Base-by-base conservation (phyloP, 2,888 invertebrate genomes). In the Zootermopsis nevadensis region DNA sequence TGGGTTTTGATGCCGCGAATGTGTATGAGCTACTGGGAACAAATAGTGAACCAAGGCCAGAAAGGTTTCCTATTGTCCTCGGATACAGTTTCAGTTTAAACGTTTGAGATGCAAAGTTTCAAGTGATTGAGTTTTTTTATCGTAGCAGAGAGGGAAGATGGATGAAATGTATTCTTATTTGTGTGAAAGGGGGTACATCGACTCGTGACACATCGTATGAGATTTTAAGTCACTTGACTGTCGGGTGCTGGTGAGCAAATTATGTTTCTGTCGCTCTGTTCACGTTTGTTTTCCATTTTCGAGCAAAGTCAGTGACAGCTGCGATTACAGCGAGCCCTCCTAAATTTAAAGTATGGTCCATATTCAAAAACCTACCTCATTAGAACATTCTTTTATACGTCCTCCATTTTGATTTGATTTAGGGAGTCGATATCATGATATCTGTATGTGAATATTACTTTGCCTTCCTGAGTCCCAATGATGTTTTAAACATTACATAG, bases 61-160 rank as follows among this genome's bases (percentile, higher is more conserved):
- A 19, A 55, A 22, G 1, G 15, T 35, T 24, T 35, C 35, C 72
- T 31, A 8, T 6, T 67, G 30, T 53, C 42, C 30, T 48, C 22
- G 55, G 15, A 79, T 79, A 55, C 79, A 53, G 55, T 55, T 38
- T 55, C 55, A 31, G 79, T 79, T 79, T 27, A 31, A 55, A 60
- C 79, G 55, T 79, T 79, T 79, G 60, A 79, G 79, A 79, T 79
- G 79, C 33, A 79, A 79, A 79, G 79, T 79, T 55, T 55, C 33
- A 60, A 60, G 79, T 72, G 72, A 72, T 72, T 35, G 72, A 72
- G 35, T 0, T n/a, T n/a, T n/a, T n/a, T n/a, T n/a, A n/a, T n/a
- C n/a, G n/a, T 27, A 67, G 67, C 15, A 67, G 67, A n/a, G 12
- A 30, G 6, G 6, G 67, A 31, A 27, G 67, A 67, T 67, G 67